phyloP scores from a whole-genome alignment of 2,888 invertebrate species.

The Agonopterix heracliana region DNA sequence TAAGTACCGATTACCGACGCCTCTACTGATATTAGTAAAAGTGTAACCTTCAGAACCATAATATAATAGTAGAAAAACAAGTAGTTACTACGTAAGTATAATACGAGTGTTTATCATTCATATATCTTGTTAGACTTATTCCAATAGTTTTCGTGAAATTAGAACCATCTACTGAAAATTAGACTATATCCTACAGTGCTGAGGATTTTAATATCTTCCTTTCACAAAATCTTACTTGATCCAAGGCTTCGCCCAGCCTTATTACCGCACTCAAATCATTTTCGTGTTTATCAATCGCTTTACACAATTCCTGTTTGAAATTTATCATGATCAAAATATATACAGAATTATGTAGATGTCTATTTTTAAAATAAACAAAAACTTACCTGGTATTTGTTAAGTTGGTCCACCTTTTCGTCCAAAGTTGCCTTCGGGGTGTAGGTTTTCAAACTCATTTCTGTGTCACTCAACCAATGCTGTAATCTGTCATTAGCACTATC shows the following conservation, averaged over 20 bases:
- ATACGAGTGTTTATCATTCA: conserved; percentile 9
- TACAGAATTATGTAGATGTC: conserved; percentile 1
- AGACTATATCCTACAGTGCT: conserved; percentile 60
- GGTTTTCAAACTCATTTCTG: conserved; percentile 90
- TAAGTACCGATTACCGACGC: conserved; percentile 35
- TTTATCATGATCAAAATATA: conserved; percentile 1
- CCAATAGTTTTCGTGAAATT: conserved; percentile 46
- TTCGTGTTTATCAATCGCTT: conserved; percentile 82
- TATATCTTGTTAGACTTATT: conserved; percentile 33
- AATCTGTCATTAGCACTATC: conserved; percentile 90
- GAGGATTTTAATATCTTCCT: conserved; percentile 30
- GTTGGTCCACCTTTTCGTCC: conserved; percentile 93
- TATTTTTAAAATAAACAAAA: conserved; percentile 6
- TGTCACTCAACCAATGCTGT: conserved; percentile 89
- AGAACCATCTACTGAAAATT: conserved; percentile 65
- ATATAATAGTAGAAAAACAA: conserved; percentile 16
- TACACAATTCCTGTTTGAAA: conserved; percentile 84
- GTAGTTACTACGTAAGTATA: conserved; percentile 7
- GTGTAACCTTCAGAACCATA: conserved; percentile 14
- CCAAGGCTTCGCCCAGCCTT: conserved; percentile 85
- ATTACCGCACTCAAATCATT: conserved; percentile 84
- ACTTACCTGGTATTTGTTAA: conserved; percentile 91
- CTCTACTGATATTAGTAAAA: conserved; percentile 34
- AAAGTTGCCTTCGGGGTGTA: conserved; percentile 88
- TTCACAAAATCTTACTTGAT: conserved; percentile 83